Conservation (phyloP, 1,140 invertebrate species). For the Tetramorium parvispinum region DNA sequence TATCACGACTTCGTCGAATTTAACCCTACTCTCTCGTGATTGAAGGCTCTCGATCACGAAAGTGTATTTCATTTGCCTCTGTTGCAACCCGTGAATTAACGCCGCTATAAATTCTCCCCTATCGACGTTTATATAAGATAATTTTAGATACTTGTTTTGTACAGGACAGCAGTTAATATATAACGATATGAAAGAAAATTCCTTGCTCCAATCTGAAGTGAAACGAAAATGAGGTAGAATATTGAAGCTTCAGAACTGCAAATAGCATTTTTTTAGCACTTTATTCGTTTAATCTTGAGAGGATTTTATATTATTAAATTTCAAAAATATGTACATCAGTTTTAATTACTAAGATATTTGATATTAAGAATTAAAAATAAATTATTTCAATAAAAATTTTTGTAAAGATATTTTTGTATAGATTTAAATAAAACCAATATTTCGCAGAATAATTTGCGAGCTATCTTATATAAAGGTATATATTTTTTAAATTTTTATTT, state of each 20-base stretch:
- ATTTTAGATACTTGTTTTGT: conserved; percentile 17
- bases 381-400: background rate
- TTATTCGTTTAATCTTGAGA: background rate
- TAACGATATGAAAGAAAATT: background rate
- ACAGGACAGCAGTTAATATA: background rate
- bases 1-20: conserved; percentile 20
- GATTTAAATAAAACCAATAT: background rate
- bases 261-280: background rate
- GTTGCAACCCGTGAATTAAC: conserved; percentile 18
- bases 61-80: conserved; percentile 10
- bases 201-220: background rate
- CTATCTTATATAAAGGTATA: background rate
- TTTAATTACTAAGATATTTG: background rate
- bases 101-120: conserved; percentile 12
- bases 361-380: background rate
- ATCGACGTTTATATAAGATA: conserved; percentile 11
- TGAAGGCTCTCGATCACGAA: background rate
- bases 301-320: background rate
- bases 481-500: background rate
- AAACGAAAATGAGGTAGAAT: conserved; percentile 2
- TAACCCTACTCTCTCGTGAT: background rate
- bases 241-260: background rate
- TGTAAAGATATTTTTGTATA: background rate
- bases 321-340: background rate
- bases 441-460: conserved; percentile 3